A percentile compares a stretch with the other conserved stretches of the same genome.
Conservation (phyloP, 2,888 invertebrate species). For the Agrotis segetum region DNA sequence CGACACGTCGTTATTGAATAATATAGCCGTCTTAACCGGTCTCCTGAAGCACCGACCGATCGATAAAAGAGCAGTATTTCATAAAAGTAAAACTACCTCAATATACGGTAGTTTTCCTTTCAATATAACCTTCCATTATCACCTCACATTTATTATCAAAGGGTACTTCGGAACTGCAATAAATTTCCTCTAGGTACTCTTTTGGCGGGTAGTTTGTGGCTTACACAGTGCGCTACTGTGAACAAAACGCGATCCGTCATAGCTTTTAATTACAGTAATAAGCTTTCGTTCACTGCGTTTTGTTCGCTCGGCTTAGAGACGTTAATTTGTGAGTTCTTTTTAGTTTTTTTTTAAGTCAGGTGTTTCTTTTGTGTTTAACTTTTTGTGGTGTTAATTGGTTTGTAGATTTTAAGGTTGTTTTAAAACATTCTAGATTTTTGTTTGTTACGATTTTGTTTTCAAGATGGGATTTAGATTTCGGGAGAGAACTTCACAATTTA, state of each 20-base stretch:
- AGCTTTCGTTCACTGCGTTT: constrained; percentile 35
- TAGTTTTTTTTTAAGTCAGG: not conserved
- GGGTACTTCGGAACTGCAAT: constrained; percentile 40
- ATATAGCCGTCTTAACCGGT: not conserved
- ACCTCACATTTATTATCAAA: constrained; percentile 39
- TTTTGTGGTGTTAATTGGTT: not conserved
- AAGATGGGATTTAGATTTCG: too few relatives aligned
- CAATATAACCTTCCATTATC: constrained; percentile 23
- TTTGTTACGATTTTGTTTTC: too few relatives aligned
- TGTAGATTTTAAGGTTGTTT: not conserved
- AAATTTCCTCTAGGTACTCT: constrained; percentile 38
- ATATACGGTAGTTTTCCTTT: constrained; percentile 3
- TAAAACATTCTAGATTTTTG: not conserved
- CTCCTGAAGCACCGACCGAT: not conserved
- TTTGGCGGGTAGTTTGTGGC: constrained; percentile 21
- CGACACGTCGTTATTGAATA: not conserved
- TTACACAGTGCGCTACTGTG: constrained; percentile 21
- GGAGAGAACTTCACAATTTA: not conserved
- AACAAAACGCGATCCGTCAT: constrained; percentile 38
- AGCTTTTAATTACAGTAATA: constrained; percentile 58
- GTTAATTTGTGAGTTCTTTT: constrained; percentile 34
- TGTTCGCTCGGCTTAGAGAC: constrained; percentile 25
- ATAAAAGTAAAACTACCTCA: constrained; percentile 6
- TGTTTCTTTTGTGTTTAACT: constrained; percentile 1
- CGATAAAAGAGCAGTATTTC: not conserved